Evolutionary conservation across 2,888 invertebrate species (phyloP), one percentile per base, ranked within the genome.

Genomic region (Tinea trinotella): DNA sequence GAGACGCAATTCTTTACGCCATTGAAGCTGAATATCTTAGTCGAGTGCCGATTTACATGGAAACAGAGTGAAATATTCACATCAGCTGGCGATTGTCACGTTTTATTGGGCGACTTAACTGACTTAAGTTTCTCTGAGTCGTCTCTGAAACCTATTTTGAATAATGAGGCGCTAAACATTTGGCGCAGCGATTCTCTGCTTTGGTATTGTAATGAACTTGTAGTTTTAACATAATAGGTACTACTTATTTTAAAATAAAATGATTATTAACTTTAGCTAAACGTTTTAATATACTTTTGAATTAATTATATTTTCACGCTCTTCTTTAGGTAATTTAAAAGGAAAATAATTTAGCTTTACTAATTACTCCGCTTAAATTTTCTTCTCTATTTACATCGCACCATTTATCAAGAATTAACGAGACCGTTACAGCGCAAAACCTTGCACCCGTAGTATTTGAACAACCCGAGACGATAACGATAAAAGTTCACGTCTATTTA

Each of bases 401-500:
- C 5, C 40, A 40, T 40, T 40, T 40, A 30, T 40, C 40, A 40
- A 40, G 40, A 40, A 40, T 15, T 40, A 40, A 40, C 40, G 40
- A 40, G 40, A 13, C 40, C 7, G n/a, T 40, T 40, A 40, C 12
- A 13, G 12, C 13, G 12, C 13, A 15, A 30, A 40, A 40, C 40
- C 40, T 40, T 40, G 40, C 13, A 40, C 40, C 40, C 40, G 13
- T 40, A 40, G 40, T 40, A 40, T 40, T 40, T 40, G 40, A 40
- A 40, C 15, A 40, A 15, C 40, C 13, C 40, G 46, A 19, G 18
- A 46, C 46, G 46, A 19, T 19, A 17, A 40, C n/a, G 46, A 46
- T 46, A 46, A 46, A 85, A 85, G 83, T 84, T 85, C 83, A 83
- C 78, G 84, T 78, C 77, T 85, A 82, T 83, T 83, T 81, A 83